Conservation (phyloP, 2,113 vertebrate species). For the Columbina picui region DNA sequence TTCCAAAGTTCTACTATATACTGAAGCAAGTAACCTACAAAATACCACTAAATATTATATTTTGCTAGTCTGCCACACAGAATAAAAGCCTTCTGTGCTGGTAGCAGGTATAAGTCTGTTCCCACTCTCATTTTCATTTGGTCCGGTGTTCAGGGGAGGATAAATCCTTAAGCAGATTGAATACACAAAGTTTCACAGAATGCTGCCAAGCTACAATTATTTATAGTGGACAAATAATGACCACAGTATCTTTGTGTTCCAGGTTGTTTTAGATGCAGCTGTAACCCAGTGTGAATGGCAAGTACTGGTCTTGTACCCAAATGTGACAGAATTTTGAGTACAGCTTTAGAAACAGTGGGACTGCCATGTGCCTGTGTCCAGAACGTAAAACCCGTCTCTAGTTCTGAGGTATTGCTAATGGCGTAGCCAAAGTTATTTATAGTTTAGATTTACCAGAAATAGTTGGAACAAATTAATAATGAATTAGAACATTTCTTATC, state of each 20-base stretch:
- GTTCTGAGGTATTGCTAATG: constrained; percentile 59
- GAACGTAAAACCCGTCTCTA: constrained; percentile 34
- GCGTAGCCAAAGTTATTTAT: constrained; percentile 72
- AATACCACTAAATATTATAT: background rate
- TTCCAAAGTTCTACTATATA: background rate
- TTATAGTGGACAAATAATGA: background rate
- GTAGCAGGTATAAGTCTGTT: background rate
- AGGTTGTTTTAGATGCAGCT: background rate
- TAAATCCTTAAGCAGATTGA: background rate
- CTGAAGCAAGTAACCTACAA: background rate
- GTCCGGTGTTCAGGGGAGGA: background rate
- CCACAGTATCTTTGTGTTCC: background rate
- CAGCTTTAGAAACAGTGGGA: background rate
- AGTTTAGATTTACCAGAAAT: constrained; percentile 74
- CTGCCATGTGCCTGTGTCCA: background rate
- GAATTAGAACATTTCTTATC: constrained; percentile 75
- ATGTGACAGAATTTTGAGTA: constrained; percentile 6
- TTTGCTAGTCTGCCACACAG: background rate
- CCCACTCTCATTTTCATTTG: background rate
- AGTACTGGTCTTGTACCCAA: background rate
- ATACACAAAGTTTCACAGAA: background rate
- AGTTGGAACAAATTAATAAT: constrained; percentile 79
- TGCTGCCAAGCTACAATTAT: background rate
- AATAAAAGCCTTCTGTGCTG: background rate
- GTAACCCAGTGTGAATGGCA: background rate